phyloP scores from a whole-genome alignment of 2,113 vertebrate genomes.

The Etheostoma cragini region DNA sequence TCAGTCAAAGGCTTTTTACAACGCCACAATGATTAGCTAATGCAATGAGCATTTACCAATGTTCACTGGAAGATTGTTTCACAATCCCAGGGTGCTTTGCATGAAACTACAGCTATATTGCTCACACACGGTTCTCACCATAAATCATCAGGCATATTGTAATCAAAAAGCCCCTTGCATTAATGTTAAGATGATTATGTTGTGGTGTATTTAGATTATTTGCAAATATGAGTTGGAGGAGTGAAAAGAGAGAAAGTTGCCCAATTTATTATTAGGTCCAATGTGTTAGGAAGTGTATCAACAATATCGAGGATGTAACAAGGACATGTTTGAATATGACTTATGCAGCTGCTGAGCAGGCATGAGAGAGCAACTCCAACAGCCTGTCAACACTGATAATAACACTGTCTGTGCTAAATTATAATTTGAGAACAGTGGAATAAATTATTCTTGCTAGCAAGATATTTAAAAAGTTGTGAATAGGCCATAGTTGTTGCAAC shows the following conservation, averaged over 20 bases:
- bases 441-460: background rate
- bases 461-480: background rate
- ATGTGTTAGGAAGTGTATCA: background rate
- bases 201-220: background rate
- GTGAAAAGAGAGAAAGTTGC: background rate
- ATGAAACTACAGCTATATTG: background rate
- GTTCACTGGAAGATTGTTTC: constrained; percentile 10
- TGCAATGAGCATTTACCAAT: constrained; percentile 30
- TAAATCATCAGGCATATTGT: background rate
- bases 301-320: background rate
- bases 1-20: background rate
- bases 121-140: background rate
- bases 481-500: background rate
- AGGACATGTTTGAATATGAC: background rate
- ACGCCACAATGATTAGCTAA: constrained; percentile 34
- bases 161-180: background rate
- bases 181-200: background rate
- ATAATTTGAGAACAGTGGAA: background rate
- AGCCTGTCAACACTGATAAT: constrained; percentile 10
- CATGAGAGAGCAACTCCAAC: constrained; percentile 11
- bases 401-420: background rate
- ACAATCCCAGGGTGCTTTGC: background rate
- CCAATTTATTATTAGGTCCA: background rate
- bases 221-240: background rate
- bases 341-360: background rate